phyloP scores from a whole-genome alignment of 2,113 vertebrate species.

The Gymnorhina tibicen region DNA sequence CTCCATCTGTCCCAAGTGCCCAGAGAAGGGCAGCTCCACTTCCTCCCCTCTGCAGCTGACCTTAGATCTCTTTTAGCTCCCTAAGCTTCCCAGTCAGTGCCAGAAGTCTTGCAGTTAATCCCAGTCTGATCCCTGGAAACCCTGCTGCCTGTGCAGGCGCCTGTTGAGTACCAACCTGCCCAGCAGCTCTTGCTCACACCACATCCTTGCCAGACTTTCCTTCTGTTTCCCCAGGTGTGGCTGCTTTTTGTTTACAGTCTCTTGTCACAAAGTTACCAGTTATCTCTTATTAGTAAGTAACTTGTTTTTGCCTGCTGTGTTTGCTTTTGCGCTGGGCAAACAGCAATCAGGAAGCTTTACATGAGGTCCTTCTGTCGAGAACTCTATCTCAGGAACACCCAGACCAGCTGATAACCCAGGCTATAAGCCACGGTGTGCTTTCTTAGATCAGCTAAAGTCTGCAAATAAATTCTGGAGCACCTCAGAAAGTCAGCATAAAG shows the following conservation, averaged over 20 bases:
- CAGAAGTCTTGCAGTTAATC: background rate
- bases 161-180: background rate
- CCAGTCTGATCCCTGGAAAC: background rate
- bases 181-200: background rate
- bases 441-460: background rate
- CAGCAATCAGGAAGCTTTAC: background rate
- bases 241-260: background rate
- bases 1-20: fast-evolving
- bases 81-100: background rate
- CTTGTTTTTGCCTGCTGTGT: background rate
- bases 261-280: background rate
- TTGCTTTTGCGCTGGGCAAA: background rate
- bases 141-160: fast-evolving
- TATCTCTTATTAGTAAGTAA: background rate
- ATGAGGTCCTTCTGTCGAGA: background rate
- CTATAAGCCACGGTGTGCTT: background rate
- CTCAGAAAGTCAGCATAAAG: background rate
- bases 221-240: background rate
- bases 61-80: background rate
- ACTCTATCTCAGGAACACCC: background rate
- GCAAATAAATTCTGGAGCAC: background rate
- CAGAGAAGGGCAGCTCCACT: background rate
- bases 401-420: background rate
- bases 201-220: background rate
- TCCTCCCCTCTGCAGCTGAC: background rate